Evolutionary conservation across 2,113 vertebrate species (phyloP).

Genomic region (Rhizomys pruinosus): DNA sequence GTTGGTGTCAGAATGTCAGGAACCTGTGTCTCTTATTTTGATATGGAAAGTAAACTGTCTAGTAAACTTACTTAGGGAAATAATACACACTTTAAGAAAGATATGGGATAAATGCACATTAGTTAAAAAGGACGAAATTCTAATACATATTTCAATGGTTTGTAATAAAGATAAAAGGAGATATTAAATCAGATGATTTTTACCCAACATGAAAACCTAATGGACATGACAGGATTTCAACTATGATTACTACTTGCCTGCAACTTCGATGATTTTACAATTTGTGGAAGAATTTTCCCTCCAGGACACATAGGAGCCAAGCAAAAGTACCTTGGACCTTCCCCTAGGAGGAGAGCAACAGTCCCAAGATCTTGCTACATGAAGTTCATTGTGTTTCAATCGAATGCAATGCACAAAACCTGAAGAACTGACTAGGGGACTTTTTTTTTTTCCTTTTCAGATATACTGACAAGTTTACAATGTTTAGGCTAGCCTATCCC

Average conservation of each 20-base stretch:
- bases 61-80: constrained; percentile 13
- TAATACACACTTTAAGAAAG: background rate
- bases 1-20: constrained; percentile 23
- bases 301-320: constrained; percentile 55
- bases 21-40: constrained; percentile 32
- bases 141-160: constrained; percentile 35
- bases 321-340: constrained; percentile 61
- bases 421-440: background rate
- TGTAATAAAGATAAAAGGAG: constrained; percentile 53
- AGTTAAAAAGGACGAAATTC: background rate
- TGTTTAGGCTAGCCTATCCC: no score
- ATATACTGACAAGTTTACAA: background rate
- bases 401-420: constrained; percentile 42
- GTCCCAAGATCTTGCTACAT: constrained; percentile 60
- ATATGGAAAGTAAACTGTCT: constrained; percentile 23
- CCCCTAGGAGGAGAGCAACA: constrained; percentile 54
- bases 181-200: constrained; percentile 53
- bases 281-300: constrained; percentile 61
- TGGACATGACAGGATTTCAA: constrained; percentile 61
- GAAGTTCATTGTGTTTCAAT: constrained; percentile 38
- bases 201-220: constrained; percentile 65
- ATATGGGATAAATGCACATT: background rate
- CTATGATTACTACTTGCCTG: constrained; percentile 68
- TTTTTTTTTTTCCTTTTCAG: no score
- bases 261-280: constrained; percentile 55